Base-by-base conservation (phyloP, 92 coral and sea anemone species). In the Chrysogorgia sp. region DNA sequence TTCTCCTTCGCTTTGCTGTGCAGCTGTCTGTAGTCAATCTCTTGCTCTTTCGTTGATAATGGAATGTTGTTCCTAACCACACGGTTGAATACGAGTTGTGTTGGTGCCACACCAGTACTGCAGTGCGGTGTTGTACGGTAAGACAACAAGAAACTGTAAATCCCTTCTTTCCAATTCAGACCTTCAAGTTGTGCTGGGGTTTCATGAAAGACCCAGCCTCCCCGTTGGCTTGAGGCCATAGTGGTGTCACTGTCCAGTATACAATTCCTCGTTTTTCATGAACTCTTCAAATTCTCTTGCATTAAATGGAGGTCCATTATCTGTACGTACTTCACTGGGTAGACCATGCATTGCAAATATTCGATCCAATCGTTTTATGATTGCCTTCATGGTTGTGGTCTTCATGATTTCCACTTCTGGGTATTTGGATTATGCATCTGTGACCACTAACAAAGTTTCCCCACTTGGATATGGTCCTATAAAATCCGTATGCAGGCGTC, bases 381-480 rank as follows among this genome's bases (percentile, higher is more conserved):
- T 34, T 33, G 69, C 20, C 29, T 17, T 9, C 2, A 63, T 41
- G 7, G 64, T 75, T 71, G n/a, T n/a, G n/a, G n/a, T n/a, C n/a
- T n/a, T n/a, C n/a, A n/a, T n/a, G n/a, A n/a, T n/a, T n/a, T n/a
- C n/a, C n/a, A n/a, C n/a, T n/a, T n/a, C n/a, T n/a, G n/a, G n/a
- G n/a, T n/a, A n/a, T n/a, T n/a, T n/a, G 28, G 63, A 52, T 2
- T 52, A 71, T 0, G 43, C 64, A 24, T 71, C 78, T 10, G 28
- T 71, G 35, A 47, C 65, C 8, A 71, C 78, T 40, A 79, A 52
- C 58, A 76, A 10, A 24, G 72, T 62, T 40, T 77, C 82, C 45
- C 82, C 45, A 20, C 58, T 77, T 48, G 82, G 71, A 47, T 40
- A 77, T 40, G 82, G 82, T 10, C 63, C 82, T 17, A 45, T 49